These are phyloP conservation scores for Bos indicus DNA, from an alignment of 2,113 vertebrate species.

Conservation along the genomic window DNA sequence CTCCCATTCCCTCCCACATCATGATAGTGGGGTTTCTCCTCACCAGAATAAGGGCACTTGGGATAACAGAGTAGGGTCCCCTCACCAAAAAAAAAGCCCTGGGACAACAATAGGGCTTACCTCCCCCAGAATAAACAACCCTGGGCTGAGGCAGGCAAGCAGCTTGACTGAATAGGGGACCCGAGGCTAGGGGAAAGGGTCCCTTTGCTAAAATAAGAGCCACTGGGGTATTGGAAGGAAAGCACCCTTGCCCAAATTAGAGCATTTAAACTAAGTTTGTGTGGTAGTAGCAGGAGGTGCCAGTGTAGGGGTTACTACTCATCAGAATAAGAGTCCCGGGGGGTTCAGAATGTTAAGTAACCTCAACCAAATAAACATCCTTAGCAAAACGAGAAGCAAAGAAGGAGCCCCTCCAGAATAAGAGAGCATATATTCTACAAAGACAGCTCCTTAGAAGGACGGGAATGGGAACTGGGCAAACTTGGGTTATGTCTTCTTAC, in stretches of 20 bases:
- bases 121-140: constrained; percentile 61
- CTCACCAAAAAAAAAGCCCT: constrained; percentile 39
- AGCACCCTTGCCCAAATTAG: constrained; percentile 73
- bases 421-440: constrained; percentile 42
- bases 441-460: constrained; percentile 48
- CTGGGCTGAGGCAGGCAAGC: constrained; percentile 64
- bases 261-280: constrained; percentile 60
- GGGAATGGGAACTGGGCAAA: constrained; percentile 53
- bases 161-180: constrained; percentile 42
- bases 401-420: constrained; percentile 49
- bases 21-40: constrained; percentile 59
- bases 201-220: constrained; percentile 34
- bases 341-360: constrained; percentile 45
- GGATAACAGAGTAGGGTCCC: constrained; percentile 63
- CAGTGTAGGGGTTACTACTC: constrained; percentile 36
- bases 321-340: constrained; percentile 31
- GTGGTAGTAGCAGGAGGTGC: constrained; percentile 49
- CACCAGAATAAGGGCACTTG: constrained; percentile 75
- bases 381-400: constrained; percentile 38
- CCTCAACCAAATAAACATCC: constrained; percentile 52
- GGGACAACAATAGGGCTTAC: constrained; percentile 48
- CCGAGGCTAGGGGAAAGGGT: constrained; percentile 37
- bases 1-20: constrained; percentile 54
- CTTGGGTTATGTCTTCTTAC: constrained; percentile 55
- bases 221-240: constrained; percentile 55